Evolutionary conservation across 2,888 invertebrate genomes (phyloP).

Genomic region (Odontocerum albicorne): DNA sequence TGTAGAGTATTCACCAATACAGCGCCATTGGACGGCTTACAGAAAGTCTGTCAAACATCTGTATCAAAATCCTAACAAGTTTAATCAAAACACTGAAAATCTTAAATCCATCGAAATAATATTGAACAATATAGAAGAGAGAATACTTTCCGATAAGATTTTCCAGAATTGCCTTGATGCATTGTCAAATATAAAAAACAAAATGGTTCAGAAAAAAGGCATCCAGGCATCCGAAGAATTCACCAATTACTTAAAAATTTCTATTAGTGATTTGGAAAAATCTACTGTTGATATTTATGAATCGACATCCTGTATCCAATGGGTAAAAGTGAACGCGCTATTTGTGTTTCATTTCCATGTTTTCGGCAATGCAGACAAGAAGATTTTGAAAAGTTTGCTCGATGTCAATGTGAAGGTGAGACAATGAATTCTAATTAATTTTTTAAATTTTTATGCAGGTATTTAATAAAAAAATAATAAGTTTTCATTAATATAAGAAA

Average conservation of each 20-base stretch:
- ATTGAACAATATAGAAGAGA: slow-evolving; percentile 67
- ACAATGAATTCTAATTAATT: too few relatives aligned
- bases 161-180: slow-evolving; percentile 61
- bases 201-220: slow-evolving; percentile 53
- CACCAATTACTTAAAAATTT: slow-evolving; percentile 64
- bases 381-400: slow-evolving; percentile 68
- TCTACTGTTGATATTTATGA: slow-evolving; percentile 55
- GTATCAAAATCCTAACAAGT: slow-evolving; percentile 62
- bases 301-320: slow-evolving; percentile 57
- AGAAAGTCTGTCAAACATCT: slow-evolving; percentile 72
- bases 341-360: slow-evolving; percentile 69
- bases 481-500: too few relatives aligned
- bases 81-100: slow-evolving; percentile 62
- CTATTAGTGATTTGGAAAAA: slow-evolving; percentile 64
- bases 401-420: slow-evolving; percentile 76
- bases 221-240: slow-evolving; percentile 62
- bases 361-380: slow-evolving; percentile 78
- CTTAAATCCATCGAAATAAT: slow-evolving; percentile 70
- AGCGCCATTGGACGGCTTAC: slow-evolving; percentile 77
- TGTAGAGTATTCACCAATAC: slow-evolving; percentile 56
- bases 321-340: slow-evolving; percentile 67
- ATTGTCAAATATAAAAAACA: slow-evolving; percentile 48
- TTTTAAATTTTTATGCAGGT: slow-evolving; percentile 22
- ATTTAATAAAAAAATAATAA: too few relatives aligned
- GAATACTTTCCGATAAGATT: slow-evolving; percentile 69